Conservation (phyloP, 2,113 vertebrate genomes). For the Cricetomys ansorgei region DNA sequence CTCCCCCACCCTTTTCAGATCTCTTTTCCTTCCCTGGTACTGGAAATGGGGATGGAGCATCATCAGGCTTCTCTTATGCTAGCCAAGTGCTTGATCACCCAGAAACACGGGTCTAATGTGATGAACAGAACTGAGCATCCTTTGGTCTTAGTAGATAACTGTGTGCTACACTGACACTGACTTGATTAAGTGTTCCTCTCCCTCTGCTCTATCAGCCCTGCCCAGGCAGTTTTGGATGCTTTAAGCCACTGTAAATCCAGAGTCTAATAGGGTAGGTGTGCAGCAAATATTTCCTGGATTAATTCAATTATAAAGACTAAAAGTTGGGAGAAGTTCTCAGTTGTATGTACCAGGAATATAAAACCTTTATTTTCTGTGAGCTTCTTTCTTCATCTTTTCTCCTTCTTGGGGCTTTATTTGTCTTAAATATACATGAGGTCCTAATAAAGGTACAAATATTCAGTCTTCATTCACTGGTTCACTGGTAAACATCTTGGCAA, state of each 20-base stretch:
- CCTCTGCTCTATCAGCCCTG: not conserved
- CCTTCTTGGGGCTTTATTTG: not conserved
- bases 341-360: not conserved
- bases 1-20: too few relatives aligned
- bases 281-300: not conserved
- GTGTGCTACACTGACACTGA: accelerated
- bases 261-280: not conserved
- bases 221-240: not conserved
- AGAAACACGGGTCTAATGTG: not conserved
- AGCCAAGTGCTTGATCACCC: not conserved
- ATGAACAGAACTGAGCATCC: not conserved
- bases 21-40: too few relatives aligned
- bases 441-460: not conserved
- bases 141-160: not conserved
- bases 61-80: not conserved
- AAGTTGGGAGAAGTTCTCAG: not conserved
- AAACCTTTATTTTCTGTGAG: not conserved
- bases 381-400: conserved; percentile 29
- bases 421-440: not conserved
- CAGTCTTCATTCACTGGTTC: not conserved
- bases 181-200: not conserved
- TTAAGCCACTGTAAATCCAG: not conserved
- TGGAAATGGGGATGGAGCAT: too few relatives aligned
- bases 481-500: conserved; percentile 53
- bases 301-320: not conserved